Base-by-base conservation (phyloP, 2,797 vertebrate genomes). In the Discoglossus pictus region DNA sequence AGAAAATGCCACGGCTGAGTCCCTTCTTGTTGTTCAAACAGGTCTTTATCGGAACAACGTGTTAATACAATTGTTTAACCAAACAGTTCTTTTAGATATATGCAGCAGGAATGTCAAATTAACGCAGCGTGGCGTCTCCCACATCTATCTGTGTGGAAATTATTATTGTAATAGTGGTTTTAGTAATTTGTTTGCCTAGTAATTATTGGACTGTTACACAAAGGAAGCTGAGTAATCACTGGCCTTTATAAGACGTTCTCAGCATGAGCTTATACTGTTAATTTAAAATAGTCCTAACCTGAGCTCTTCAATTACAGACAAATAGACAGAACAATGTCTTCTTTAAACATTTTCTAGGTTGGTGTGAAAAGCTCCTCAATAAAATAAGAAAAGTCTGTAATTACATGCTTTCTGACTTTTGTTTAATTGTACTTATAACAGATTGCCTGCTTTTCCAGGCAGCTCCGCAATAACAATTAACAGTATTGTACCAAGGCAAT, bases 141-240 rank as follows among this genome's bases (percentile, higher is more conserved):
- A 82, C 82, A 86, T 84, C 86, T 85, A 88, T 86, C 84, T 88
- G 77, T 23, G 78, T 80, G 81, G 82, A 83, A 87, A 86, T 88
- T 88, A 90, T 89, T 86, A 87, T 82, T 80, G 83, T 88, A 88
- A 90, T 85, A 83, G 85, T 89, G 82, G 85, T 88, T 87, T 89
- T 85, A 89, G 82, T 87, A 84, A 86, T 86, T 84, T 81, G 84
- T 88, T 87, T 87, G 87, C 86, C 82, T 83, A 76, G 82, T 83
- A 90, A 89, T 90, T 90, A 90, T 83, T 84, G 85, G 87, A 82
- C 16, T 34, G 80, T 80, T 84, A 73, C 80, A 85, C 78, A 83
- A 78, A 86, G 82, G 81, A 74, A 81, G 81, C 82, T 79, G 80
- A 83, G 80, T 77, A 82, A 81, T 76, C 83, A 69, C 1, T 75